Percentiles rank a stretch among this genome's conserved stretches.
Evolutionary conservation across 2,113 vertebrate genomes (phyloP).

Genomic region (Paradoxurus hermaphroditus): DNA sequence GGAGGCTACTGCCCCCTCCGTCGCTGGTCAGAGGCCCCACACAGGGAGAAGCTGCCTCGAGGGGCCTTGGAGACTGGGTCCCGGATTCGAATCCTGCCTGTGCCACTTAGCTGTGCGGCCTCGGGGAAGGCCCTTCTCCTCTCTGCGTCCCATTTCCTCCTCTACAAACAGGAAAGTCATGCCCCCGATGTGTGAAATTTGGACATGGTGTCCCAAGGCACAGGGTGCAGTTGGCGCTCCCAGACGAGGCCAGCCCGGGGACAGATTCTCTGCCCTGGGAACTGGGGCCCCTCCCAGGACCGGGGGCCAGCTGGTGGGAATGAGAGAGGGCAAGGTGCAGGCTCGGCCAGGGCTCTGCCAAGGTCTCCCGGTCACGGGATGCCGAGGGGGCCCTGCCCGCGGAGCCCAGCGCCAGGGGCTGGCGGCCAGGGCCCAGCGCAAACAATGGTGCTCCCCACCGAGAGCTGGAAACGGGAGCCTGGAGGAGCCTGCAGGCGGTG

Average conservation of each 20-base stretch:
- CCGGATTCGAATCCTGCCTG: not conserved
- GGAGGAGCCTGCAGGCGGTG: not conserved
- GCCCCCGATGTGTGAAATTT: rapidly evolving
- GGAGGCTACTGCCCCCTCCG: no score
- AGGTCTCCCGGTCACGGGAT: not conserved
- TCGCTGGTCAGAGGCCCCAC: not conserved
- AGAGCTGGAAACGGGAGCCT: not conserved
- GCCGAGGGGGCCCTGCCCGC: not conserved
- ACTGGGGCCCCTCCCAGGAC: not conserved
- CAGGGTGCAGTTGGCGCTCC: rapidly evolving
- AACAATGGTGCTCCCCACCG: not conserved
- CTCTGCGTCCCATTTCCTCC: not conserved
- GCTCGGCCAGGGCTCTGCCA: not conserved
- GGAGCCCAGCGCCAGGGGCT: not conserved
- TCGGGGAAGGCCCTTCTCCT: not conserved
- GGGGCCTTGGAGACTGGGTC: not conserved
- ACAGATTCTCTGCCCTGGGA: not conserved
- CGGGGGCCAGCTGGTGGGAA: not conserved
- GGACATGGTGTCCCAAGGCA: rapidly evolving
- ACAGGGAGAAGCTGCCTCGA: not conserved
- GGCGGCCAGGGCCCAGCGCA: rapidly evolving
- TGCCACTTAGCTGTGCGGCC: not conserved
- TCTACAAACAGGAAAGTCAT: not conserved
- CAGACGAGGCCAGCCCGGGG: not conserved
- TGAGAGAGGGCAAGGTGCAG: not conserved